Base-by-base conservation (phyloP, 2,888 invertebrate genomes). In the Protophormia terraenovae region DNA sequence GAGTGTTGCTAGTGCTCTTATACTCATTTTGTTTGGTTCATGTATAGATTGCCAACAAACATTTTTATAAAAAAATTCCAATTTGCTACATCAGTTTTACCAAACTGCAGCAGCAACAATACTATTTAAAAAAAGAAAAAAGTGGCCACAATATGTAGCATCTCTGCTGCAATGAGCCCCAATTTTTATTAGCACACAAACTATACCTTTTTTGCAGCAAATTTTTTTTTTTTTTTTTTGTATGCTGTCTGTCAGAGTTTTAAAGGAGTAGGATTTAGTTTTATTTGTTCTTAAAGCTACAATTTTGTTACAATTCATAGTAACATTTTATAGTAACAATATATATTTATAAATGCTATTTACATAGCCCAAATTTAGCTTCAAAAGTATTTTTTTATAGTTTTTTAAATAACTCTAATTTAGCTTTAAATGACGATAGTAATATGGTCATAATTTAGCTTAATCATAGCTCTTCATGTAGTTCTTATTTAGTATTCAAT, bases 1-100 rank as follows among this genome's bases (percentile, higher is more conserved):
- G 16, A 66, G 7, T 14, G 27, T 27, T 66, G 16, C 45, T n/a
- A 27, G n/a, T 35, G 19, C n/a, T 45, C 24, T 53, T 41, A 60
- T 29, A 60, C 69, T 75, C 76, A 58, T 69, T 76, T 82, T 76
- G 69, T 73, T 58, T 47, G 38, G 62, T 67, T 76, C 69, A 27
- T 79, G n/a, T 75, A 81, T 41, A 60, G 38, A 50, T 75, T 81
- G 81, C 60, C 81, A 82, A 69, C 64, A 64, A 71, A 71, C 69
- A 53, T 29, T 41, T 53, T n/a, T 0, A 45, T 32, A 67, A 45
- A 77, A 60, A 64, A 64, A 8, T 10, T 45, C 53, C 80, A 80
- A 80, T 72, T 80, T 80, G 72, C 79, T 64, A 64, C 50, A 64
- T 45, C 79, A 64, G 62, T 80, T 80, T 45, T 60, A 80, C 45